Percentiles rank a stretch among this genome's conserved stretches.
These are phyloP conservation scores for Anticlea derivata DNA, from an alignment of 2,888 invertebrate species.

Conservation along the genomic window DNA sequence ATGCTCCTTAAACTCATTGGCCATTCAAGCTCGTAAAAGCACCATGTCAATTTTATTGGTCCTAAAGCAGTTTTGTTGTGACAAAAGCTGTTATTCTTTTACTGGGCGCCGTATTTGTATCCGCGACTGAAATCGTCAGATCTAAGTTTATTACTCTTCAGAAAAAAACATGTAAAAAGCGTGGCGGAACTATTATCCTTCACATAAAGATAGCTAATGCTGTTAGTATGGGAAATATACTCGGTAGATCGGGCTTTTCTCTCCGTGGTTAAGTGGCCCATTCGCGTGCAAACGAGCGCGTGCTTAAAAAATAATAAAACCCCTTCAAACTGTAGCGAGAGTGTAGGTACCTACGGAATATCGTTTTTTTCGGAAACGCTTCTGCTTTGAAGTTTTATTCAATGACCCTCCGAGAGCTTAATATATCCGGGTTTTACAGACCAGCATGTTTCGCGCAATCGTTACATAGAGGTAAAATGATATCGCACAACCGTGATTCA, in stretches of 20 bases:
- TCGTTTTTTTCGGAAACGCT: constrained; percentile 30
- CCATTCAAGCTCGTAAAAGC: constrained; percentile 56
- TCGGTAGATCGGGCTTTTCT: constrained; percentile 60
- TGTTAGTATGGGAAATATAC: constrained; percentile 66
- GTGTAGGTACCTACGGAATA: constrained; percentile 19
- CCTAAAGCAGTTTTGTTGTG: constrained; percentile 45
- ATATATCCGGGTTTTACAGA: constrained; percentile 27
- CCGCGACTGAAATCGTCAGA: constrained; percentile 40
- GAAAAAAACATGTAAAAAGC: constrained; percentile 73
- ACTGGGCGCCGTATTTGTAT: constrained; percentile 44
- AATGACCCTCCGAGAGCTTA: constrained; percentile 24
- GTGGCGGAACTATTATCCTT: constrained; percentile 75
- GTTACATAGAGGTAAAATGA: too few species aligned
- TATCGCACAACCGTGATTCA: too few species aligned
- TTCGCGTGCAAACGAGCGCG: constrained; percentile 84
- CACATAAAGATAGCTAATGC: constrained; percentile 73
- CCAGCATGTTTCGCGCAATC: too few species aligned
- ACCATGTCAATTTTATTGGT: constrained; percentile 56
- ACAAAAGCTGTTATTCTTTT: constrained; percentile 54
- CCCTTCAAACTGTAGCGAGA: constrained; percentile 64
- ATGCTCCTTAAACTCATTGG: constrained; percentile 57
- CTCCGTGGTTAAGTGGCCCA: constrained; percentile 84
- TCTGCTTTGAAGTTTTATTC: constrained; percentile 31
- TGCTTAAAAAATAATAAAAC: constrained; percentile 82
- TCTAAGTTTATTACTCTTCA: constrained; percentile 49